Evolutionary conservation across 1,140 invertebrate species (phyloP), one percentile per base, ranked within the genome.

Genomic region (Leptinotarsa lineolata): DNA sequence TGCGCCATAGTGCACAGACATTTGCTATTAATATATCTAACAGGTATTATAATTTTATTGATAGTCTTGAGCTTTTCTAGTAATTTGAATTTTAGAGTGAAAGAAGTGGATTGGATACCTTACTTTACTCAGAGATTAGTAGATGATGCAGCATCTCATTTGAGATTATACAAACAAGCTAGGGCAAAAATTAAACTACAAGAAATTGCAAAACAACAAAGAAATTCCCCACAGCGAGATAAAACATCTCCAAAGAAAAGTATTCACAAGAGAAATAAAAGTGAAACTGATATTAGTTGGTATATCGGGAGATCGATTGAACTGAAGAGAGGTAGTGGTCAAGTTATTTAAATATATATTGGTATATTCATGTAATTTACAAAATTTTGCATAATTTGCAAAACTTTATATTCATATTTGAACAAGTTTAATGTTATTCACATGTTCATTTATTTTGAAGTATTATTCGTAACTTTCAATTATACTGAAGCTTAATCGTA

Each of bases 61-160:
- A 39, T 11, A 59, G 58, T n/a, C 11, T 59, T 3, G 15, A n/a
- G 58, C 11, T 59, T 13, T 13, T 59, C 20, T 54, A 8, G 6
- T 13, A 15, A 54, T 54, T 54, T 15, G 24, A 77, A 73, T 78
- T 81, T 72, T 77, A 95, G 94, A 83, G 88, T 95, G 45, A 95
- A 95, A 87, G 90, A 93, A 81, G 90, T 96, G 4, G 94, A 97
- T 85, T 96, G 95, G 94, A 92, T 95, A 79, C 91, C 93, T 16
- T 92, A 94, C 77, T 87, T 97, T 67, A 95, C 95, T 24, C 94
- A 93, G 45, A 88, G 91, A 72, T 87, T 97, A 70, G 94, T 97
- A 5, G 95, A 97, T 85, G 95, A 97, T 87, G 90, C 95, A 74
- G 95, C 94, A 5, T 93, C 92, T 20, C 95, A 97, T 85, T 88